Conservation (phyloP, 2,888 invertebrate genomes). For the Drosophila meridionalis region DNA sequence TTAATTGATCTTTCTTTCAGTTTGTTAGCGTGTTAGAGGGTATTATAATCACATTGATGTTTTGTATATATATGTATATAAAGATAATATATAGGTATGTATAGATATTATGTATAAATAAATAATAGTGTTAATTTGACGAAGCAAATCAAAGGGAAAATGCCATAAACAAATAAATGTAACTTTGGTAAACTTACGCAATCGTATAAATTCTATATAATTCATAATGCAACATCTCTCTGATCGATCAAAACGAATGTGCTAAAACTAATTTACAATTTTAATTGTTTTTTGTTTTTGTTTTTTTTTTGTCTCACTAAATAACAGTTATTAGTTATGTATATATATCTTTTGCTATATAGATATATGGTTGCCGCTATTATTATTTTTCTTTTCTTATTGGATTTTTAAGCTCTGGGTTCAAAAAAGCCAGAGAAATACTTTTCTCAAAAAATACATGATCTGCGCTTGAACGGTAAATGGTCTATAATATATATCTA, state of each 20-base stretch:
- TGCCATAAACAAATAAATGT: slow-evolving; percentile 72
- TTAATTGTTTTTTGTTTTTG: background rate
- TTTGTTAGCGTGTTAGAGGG: slow-evolving; percentile 56
- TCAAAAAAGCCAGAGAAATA: slow-evolving; percentile 57
- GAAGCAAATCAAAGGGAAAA: slow-evolving; percentile 57
- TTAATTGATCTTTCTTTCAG: slow-evolving; percentile 56
- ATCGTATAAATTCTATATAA: slow-evolving; percentile 75
- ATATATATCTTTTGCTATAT: slow-evolving; percentile 1
- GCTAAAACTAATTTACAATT: slow-evolving; percentile 51
- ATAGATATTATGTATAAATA: slow-evolving; percentile 46
- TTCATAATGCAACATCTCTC: slow-evolving; percentile 26
- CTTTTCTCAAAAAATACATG: slow-evolving; percentile 73
- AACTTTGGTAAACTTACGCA: slow-evolving; percentile 77
- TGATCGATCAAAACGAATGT: slow-evolving; percentile 18
- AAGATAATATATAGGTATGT: slow-evolving; percentile 14
- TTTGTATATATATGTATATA: slow-evolving; percentile 47
- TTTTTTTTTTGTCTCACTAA: slow-evolving; percentile 51
- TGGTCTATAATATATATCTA: slow-evolving; percentile 25
- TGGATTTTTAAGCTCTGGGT: slow-evolving; percentile 38
- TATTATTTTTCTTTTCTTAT: slow-evolving; percentile 4
- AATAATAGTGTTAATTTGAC: slow-evolving; percentile 58
- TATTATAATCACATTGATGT: slow-evolving; percentile 73
- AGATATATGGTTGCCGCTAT: slow-evolving; percentile 28
- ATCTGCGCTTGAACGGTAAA: slow-evolving; percentile 34
- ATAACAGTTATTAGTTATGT: slow-evolving; percentile 62